A percentile compares a stretch with the other conserved stretches of the same genome.
phyloP scores from a whole-genome alignment of 2,113 vertebrate genomes.

The Phasianus colchicus region DNA sequence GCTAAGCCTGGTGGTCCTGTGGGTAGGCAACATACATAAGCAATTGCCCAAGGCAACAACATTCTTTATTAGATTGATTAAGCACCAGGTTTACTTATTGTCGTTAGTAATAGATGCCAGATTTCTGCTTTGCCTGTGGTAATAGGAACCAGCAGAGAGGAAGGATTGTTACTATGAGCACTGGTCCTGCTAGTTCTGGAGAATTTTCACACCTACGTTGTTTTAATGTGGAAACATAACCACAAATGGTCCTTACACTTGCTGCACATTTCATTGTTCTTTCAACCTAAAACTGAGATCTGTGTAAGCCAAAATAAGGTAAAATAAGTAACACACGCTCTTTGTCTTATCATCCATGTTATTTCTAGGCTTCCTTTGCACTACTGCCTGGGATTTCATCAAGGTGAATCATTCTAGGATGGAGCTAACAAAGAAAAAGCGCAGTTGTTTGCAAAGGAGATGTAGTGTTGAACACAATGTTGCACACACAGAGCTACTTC shows the following conservation, averaged over 20 bases:
- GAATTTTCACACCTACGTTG: constrained; percentile 66
- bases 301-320: not conserved
- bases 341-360: not conserved
- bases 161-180: not conserved
- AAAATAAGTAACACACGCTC: not conserved
- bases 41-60: constrained; percentile 56
- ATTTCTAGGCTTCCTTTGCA: not conserved
- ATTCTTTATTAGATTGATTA: constrained; percentile 58
- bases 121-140: constrained; percentile 35
- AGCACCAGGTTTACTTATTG: constrained; percentile 61
- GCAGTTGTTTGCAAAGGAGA: not conserved
- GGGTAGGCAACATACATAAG: constrained; percentile 65
- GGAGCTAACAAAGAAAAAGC: not conserved
- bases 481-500: not conserved
- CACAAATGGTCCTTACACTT: not conserved
- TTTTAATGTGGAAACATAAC: constrained; percentile 64
- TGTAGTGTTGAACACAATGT: not conserved
- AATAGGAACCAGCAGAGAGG: constrained; percentile 37
- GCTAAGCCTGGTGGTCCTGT: constrained; percentile 68
- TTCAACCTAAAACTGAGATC: not conserved
- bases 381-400: not conserved
- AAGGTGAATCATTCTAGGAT: not conserved
- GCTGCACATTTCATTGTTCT: constrained; percentile 11
- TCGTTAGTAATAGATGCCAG: constrained; percentile 44
- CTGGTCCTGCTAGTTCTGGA: constrained; percentile 11